Evolutionary conservation across 2,797 vertebrate species (phyloP), one percentile per base, ranked within the genome.

Genomic region (Salmo trutta): DNA sequence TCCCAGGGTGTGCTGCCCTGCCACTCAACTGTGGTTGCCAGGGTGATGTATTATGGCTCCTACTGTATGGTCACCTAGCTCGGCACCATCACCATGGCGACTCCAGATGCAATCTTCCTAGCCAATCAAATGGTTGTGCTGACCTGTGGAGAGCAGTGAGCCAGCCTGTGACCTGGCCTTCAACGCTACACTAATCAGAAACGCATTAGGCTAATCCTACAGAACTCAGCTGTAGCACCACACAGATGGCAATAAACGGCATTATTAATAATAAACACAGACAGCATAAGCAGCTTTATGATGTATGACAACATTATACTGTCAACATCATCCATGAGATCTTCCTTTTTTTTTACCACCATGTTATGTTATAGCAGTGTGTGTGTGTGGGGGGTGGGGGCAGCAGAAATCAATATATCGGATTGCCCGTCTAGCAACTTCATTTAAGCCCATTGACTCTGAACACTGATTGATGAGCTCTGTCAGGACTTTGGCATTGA

Each of bases 381-480:
- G 6, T 59, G 17, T n/a, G 68, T 36, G 67, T 69, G 67, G 10
- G 67, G 19, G 53, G n/a, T 6, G 15, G 14, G 3, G 1, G 7
- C 36, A 56, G 59, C 52, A 70, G 74, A 10, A 79, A 88, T 88
- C 82, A 73, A 81, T 88, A 52, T 27, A 54, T 84, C 74, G 77
- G 84, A 87, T 88, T 75, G 71, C 64, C 74, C 78, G 67, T 77
- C 64, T 62, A 77, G 83, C 66, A 31, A 36, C 27, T 84, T 87
- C 78, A 87, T 72, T 84, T 76, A 68, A 36, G 29, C 16, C 53
- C 78, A 81, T 82, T 33, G 79, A 82, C 21, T 66, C 53, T 64
- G 82, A 81, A 90, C 87, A 77, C 90, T 88, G 82, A 65, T 64
- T 81, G 36, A 88, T 75, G 76, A 81, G 84, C 8, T 66, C 68